Conservation (phyloP, 2,113 vertebrate genomes). For the Corydoras sp. region DNA sequence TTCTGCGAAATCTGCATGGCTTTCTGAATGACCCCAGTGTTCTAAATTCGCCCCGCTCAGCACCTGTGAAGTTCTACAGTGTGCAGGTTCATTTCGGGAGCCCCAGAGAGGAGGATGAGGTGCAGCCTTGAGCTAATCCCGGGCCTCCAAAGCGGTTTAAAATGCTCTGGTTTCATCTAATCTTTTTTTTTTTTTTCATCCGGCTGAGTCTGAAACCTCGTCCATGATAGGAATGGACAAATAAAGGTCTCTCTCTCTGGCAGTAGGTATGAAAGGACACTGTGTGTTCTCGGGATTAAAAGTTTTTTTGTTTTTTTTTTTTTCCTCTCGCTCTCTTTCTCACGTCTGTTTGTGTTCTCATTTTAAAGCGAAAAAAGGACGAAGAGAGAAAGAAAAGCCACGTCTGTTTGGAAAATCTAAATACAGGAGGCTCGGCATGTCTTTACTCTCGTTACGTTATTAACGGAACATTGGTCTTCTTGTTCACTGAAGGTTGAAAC, state of each 20-base stretch:
- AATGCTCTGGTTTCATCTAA: conserved; percentile 96
- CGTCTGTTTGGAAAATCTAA: no score
- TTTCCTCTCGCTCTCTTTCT: conserved; percentile 8
- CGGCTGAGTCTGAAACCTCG: conserved; percentile 63
- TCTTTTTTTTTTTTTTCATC: conserved; percentile 69
- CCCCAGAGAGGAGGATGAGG: conserved; percentile 65
- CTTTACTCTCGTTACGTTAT: no score
- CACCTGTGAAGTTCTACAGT: conserved; percentile 73
- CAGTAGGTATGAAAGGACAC: conserved; percentile 73
- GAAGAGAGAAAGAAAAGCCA: no score
- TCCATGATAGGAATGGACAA: conserved; percentile 75
- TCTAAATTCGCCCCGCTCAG: conserved; percentile 60
- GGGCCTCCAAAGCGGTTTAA: conserved; percentile 84
- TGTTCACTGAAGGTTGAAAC: no score
- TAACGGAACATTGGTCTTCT: no score
- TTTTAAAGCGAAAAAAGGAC: no score
- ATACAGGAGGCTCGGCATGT: no score
- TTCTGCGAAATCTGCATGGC: background rate
- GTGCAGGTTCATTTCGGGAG: conserved; percentile 71
- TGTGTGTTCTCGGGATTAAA: conserved; percentile 80
- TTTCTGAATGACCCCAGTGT: conserved; percentile 39
- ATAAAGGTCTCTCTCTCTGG: conserved; percentile 69
- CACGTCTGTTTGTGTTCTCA: no score
- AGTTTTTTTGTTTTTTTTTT: conserved; percentile 59
- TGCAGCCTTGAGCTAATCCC: conserved; percentile 78